phyloP scores from a whole-genome alignment of 2,888 invertebrate species.

The Apomyelois bistriatella region DNA sequence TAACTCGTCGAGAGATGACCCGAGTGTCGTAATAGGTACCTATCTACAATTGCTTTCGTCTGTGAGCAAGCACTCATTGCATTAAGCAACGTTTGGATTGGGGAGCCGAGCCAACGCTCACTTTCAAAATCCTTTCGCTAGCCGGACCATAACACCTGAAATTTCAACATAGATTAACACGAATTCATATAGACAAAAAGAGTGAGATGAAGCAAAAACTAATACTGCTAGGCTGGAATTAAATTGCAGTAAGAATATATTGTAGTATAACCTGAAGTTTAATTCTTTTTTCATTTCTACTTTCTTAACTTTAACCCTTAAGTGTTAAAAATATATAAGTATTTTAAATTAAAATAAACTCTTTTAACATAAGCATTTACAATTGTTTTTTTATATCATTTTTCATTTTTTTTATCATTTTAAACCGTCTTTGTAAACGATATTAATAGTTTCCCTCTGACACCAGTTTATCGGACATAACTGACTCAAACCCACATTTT shows the following conservation, averaged over 20 bases:
- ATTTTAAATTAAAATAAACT: too few relatives aligned
- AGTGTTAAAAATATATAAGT: too few relatives aligned
- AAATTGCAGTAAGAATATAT: too few relatives aligned
- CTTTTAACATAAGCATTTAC: too few relatives aligned
- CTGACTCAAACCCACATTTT: background rate
- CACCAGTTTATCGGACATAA: too few relatives aligned
- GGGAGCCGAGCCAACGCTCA: constrained; percentile 34
- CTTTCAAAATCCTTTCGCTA: constrained; percentile 59
- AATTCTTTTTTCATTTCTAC: too few relatives aligned
- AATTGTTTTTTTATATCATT: too few relatives aligned
- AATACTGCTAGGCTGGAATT: background rate
- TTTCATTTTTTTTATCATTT: too few relatives aligned
- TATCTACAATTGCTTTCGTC: constrained; percentile 45
- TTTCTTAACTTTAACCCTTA: too few relatives aligned
- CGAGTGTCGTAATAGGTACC: constrained; percentile 36
- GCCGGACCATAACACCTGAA: constrained; percentile 18
- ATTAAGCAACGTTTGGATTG: constrained; percentile 37
- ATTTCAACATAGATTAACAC: constrained; percentile 14
- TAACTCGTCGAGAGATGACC: constrained; percentile 23
- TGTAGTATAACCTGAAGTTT: too few relatives aligned
- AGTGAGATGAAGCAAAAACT: background rate
- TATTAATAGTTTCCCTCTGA: too few relatives aligned
- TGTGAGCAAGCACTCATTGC: constrained; percentile 30
- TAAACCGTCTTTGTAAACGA: too few relatives aligned
- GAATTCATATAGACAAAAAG: background rate